Base-by-base conservation (phyloP, 1,140 invertebrate genomes). In the Orchesella cincta region DNA sequence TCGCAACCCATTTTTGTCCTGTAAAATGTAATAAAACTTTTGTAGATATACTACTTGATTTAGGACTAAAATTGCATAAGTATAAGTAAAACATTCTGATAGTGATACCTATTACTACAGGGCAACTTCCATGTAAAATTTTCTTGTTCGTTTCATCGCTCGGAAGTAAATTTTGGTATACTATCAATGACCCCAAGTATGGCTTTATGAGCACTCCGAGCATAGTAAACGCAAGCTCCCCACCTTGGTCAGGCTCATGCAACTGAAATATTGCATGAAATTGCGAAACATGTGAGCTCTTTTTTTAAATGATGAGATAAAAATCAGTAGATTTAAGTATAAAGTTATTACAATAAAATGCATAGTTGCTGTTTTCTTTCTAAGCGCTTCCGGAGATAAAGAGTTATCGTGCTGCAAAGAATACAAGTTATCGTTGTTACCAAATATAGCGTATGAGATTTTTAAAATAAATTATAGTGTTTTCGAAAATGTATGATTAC, bases 71-170 rank as follows among this genome's bases (percentile, higher is more conserved):
- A 46, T n/a, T 46, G 39, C 8, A 46, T 46, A 46, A 8, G 20
- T 46, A 46, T 46, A 46, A 20, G 39, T 46, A 46, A 46, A 46
- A 12, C 39, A 46, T 20, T 46, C 20, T 57, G 12, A 57, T 18
- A 5, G 12, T 57, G 39, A 5, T 67, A 67, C 62, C 62, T 33
- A 67, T 3, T 31, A 67, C 5, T 31, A 67, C 28, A 12, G 62
- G 62, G 33, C 62, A 67, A 33, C 26, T 23, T 67, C 62, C 62
- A n/a, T 67, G 62, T 31, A 67, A 31, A 29, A 67, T 67, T 67
- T 67, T 23, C 62, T 12, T 2, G n/a, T 23, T 18, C 23, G n/a
- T 57, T 57, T n/a, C n/a, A n/a, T n/a, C n/a, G n/a, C n/a, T n/a
- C n/a, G n/a, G n/a, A n/a, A n/a, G 39, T 46, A 46, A 2, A 29